Base-by-base conservation (phyloP, 1,140 invertebrate species). In the Bombus pascuorum region DNA sequence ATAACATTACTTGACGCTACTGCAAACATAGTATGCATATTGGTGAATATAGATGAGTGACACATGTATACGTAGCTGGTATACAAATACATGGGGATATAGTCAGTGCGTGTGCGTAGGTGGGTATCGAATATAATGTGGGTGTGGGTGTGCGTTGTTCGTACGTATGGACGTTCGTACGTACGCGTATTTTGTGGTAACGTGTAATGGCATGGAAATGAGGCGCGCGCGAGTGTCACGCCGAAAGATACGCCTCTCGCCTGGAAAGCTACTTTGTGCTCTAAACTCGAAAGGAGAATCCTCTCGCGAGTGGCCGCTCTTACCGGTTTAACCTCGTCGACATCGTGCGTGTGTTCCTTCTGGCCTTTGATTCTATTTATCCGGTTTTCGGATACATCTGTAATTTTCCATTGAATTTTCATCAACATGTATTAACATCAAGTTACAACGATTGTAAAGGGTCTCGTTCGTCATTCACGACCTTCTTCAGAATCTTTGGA, bases 131-230 rank as follows among this genome's bases (percentile, higher is more conserved):
- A 39, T 83, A 62, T 72, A 57, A 71, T 28, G 82, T 59, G 57
- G 77, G 70, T 79, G 68, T 66, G 57, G 47, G 76, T 72, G 76
- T 62, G 53, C 53, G 53, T 80, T 37, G 15, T 8, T 73, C 32
- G 77, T 80, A 79, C 82, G 76, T 37, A 71, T 12, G 22, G 71
- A 71, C 66, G 66, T 79, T 71, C 68, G 73, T 42, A 71, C 75
- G 66, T 79, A 79, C 68, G 73, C 57, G 81, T 76, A 83, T 76
- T 76, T 80, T 39, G 83, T 85, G 76, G 76, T 62, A 80, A 80
- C 83, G 77, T 85, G 83, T 72, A 80, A 85, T 70, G 83, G 44
- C 68, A 85, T 85, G 83, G 83, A 85, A 85, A 85, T 85, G 83
- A 85, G 68, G 77, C 83, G 83, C 57, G 68, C 77, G 83, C 83